A percentile compares a stretch with the other conserved stretches of the same genome.
These are phyloP conservation scores for Charina bottae DNA, from an alignment of 2,113 vertebrate genomes.

Conservation along the genomic window DNA sequence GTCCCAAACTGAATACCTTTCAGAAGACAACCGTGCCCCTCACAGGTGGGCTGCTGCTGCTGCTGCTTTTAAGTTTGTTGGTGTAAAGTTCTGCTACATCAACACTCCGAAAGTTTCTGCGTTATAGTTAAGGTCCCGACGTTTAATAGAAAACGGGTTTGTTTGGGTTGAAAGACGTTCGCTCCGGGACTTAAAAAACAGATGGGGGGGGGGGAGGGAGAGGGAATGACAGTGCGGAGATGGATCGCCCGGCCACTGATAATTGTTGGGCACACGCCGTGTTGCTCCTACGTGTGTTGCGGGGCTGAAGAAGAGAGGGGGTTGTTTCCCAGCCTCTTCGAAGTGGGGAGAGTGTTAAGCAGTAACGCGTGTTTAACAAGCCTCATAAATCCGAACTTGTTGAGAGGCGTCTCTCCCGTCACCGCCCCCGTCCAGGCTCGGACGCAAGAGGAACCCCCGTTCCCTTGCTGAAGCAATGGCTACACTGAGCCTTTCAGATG, in stretches of 20 bases:
- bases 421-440: background rate
- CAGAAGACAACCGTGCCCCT: background rate
- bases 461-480: slow-evolving; percentile 23
- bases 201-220: background rate
- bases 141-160: background rate
- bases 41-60: background rate
- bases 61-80: background rate
- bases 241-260: slow-evolving; percentile 48
- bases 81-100: background rate
- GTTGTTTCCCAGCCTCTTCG: slow-evolving; percentile 61
- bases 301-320: background rate
- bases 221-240: slow-evolving; percentile 6
- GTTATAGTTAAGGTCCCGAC: background rate
- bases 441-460: slow-evolving; percentile 25
- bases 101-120: background rate
- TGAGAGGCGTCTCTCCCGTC: slow-evolving; percentile 37
- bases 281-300: slow-evolving; percentile 53
- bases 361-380: slow-evolving; percentile 84
- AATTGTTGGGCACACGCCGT: slow-evolving; percentile 62
- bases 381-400: slow-evolving; percentile 81
- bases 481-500: background rate
- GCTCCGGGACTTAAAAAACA: background rate
- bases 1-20: background rate
- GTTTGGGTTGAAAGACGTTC: background rate
- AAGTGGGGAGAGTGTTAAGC: slow-evolving; percentile 67